Evolutionary conservation across 2,888 invertebrate species (phyloP).

Genomic region (Hemicrepidius hirtus): DNA sequence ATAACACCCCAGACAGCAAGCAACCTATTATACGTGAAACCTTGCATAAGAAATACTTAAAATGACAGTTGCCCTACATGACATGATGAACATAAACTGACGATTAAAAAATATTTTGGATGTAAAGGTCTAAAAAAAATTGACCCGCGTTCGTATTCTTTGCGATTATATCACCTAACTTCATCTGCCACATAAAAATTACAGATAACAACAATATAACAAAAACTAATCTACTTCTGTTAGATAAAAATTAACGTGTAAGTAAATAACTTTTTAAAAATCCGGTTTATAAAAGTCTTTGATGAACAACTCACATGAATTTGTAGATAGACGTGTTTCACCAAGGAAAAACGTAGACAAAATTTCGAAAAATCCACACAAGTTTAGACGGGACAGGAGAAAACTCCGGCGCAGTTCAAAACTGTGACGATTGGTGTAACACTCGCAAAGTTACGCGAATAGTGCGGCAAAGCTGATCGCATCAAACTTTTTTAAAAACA

Average conservation of each 20-base stretch:
- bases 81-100: too few relatives aligned
- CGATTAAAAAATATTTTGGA: too few relatives aligned
- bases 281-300: conserved; percentile 11
- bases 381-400: conserved; percentile 17
- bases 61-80: too few relatives aligned
- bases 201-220: too few relatives aligned
- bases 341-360: conserved; percentile 33
- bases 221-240: too few relatives aligned
- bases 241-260: too few relatives aligned
- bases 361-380: conserved; percentile 46
- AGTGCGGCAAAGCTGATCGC: conserved; percentile 16
- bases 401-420: conserved; percentile 39
- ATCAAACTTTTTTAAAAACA: conserved; percentile 39
- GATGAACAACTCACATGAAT: conserved; percentile 49
- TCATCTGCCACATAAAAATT: neutral
- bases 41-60: too few relatives aligned
- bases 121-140: too few relatives aligned
- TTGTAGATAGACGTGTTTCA: conserved; percentile 30
- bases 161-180: neutral
- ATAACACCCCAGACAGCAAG: too few relatives aligned
- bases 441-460: conserved; percentile 29
- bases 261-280: neutral
- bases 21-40: too few relatives aligned
- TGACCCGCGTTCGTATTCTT: neutral
- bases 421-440: conserved; percentile 23